Evolutionary conservation across 2,888 invertebrate species (phyloP).

Genomic region (Drosophila fungiperda): DNA sequence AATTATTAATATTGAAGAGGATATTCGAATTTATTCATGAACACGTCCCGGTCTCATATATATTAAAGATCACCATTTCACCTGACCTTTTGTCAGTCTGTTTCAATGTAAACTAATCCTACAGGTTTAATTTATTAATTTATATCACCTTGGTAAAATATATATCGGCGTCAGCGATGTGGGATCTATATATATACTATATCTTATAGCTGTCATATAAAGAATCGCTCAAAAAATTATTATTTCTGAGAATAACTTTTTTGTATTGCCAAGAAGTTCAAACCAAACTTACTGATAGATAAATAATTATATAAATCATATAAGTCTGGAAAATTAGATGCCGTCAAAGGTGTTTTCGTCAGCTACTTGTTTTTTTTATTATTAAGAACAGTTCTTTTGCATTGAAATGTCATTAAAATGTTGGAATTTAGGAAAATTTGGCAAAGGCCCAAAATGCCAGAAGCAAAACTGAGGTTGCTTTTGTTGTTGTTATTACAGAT

Average conservation of each 20-base stretch:
- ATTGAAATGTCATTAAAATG: not conserved
- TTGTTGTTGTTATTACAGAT: constrained; percentile 25
- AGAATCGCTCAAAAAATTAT: not conserved
- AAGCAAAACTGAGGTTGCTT: not conserved
- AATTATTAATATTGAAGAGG: not conserved
- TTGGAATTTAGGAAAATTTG: not conserved
- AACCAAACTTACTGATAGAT: not conserved
- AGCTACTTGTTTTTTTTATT: not conserved
- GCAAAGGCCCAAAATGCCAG: not conserved
- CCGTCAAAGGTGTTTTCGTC: not conserved
- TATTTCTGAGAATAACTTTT: not conserved
- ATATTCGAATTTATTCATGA: not conserved
- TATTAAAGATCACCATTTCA: not conserved
- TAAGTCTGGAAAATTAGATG: not conserved
- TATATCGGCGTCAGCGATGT: not conserved
- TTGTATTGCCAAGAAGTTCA: not conserved
- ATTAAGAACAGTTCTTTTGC: not conserved
- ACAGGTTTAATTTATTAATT: no score
- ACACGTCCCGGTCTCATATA: not conserved
- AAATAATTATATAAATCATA: not conserved
- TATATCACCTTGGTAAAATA: not conserved
- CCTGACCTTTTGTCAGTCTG: not conserved
- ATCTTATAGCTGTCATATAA: not conserved
- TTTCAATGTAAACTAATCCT: not conserved
- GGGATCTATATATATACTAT: not conserved